Evolutionary conservation across 2,797 vertebrate genomes (phyloP).

Genomic region (Galago senegalensis): DNA sequence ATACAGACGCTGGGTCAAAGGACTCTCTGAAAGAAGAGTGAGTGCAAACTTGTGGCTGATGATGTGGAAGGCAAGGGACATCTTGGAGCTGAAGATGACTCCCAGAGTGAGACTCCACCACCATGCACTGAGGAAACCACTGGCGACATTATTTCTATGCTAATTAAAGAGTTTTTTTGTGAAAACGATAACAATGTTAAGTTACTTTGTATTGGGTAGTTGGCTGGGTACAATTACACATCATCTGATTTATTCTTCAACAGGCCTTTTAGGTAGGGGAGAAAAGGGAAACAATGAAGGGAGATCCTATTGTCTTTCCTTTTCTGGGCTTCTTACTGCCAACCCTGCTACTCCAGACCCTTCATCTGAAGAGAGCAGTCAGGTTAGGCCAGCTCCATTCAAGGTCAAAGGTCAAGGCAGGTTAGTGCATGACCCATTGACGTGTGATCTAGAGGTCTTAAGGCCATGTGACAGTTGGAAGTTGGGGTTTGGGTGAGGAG

Average conservation of each 20-base stretch:
- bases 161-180: background rate
- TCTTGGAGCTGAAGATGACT: background rate
- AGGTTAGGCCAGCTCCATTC: background rate
- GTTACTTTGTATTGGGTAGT: background rate
- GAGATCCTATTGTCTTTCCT: background rate
- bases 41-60: background rate
- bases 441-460: background rate
- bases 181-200: background rate
- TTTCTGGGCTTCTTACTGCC: background rate
- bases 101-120: background rate
- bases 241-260: background rate
- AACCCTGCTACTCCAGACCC: background rate
- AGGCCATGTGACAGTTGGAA: background rate
- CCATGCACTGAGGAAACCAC: background rate
- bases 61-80: background rate
- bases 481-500: background rate
- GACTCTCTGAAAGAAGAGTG: background rate
- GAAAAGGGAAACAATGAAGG: background rate
- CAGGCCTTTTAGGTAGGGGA: background rate
- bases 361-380: background rate
- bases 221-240: background rate
- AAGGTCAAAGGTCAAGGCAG: background rate
- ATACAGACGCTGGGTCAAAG: background rate
- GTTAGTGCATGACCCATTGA: background rate
- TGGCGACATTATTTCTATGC: background rate